phyloP scores from a whole-genome alignment of 2,888 invertebrate species.

The Leptinotarsa juncta region DNA sequence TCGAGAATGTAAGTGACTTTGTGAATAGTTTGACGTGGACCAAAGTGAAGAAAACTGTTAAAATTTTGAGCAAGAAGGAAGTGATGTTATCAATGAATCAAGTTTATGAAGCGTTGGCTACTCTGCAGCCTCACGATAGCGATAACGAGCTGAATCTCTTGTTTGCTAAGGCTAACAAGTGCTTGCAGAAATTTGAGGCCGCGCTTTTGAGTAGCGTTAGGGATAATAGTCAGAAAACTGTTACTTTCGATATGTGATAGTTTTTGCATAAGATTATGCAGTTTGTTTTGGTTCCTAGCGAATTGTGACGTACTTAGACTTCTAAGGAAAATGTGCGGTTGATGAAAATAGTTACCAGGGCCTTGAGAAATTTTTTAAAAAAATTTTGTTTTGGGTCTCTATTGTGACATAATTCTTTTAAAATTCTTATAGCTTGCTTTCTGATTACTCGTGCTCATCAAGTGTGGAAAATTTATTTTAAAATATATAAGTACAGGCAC shows the following conservation, averaged over 20 bases:
- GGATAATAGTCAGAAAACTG: slow-evolving; percentile 56
- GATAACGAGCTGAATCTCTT: slow-evolving; percentile 61
- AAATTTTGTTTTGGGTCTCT: too few relatives aligned
- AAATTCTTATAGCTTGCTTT: too few relatives aligned
- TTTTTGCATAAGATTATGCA: slow-evolving; percentile 9
- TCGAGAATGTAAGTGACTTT: slow-evolving; percentile 54
- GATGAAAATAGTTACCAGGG: too few relatives aligned
- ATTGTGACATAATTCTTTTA: too few relatives aligned
- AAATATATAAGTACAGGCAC: too few relatives aligned
- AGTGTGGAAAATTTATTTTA: too few relatives aligned
- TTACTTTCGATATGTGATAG: slow-evolving; percentile 56
- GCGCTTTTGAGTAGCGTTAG: slow-evolving; percentile 56
- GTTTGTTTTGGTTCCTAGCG: neutral
- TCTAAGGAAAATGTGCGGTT: too few relatives aligned
- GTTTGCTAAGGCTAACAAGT: slow-evolving; percentile 62
- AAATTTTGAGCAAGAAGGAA: slow-evolving; percentile 56
- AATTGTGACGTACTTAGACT: too few relatives aligned
- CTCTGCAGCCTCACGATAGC: slow-evolving; percentile 57
- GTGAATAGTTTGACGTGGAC: slow-evolving; percentile 57
- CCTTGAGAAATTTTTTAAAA: too few relatives aligned
- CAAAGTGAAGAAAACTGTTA: slow-evolving; percentile 45
- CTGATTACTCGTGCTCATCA: too few relatives aligned
- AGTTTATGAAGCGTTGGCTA: slow-evolving; percentile 59
- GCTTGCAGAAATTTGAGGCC: slow-evolving; percentile 61
- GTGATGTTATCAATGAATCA: slow-evolving; percentile 58